Conservation (phyloP, 2,113 vertebrate genomes). For the Phylloscopus trochilus region DNA sequence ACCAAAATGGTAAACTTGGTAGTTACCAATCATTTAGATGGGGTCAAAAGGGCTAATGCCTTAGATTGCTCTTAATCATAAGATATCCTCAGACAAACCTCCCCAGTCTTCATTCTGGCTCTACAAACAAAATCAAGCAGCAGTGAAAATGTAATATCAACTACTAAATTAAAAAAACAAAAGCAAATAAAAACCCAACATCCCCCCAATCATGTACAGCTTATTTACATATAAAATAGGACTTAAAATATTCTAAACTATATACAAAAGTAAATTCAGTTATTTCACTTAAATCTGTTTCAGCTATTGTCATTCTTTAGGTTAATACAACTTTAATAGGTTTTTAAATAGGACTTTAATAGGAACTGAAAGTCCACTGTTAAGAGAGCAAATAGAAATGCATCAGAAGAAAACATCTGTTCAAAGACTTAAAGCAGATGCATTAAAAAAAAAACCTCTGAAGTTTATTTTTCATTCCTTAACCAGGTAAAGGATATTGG, state of each 20-base stretch:
- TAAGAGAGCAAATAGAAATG: slow-evolving; percentile 2
- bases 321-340: not conserved
- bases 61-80: slow-evolving; percentile 86
- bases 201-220: not conserved
- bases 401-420: not conserved
- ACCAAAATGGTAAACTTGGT: slow-evolving; percentile 82
- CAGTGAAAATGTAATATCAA: slow-evolving; percentile 69
- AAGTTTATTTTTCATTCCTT: not conserved
- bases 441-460: not conserved
- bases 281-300: not conserved
- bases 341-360: no score
- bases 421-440: not conserved
- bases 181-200: not conserved
- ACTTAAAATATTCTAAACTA: not conserved
- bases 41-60: slow-evolving; percentile 75
- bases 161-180: not conserved
- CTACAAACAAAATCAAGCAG: slow-evolving; percentile 89
- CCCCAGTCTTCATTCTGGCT: slow-evolving; percentile 97
- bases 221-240: not conserved
- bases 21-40: slow-evolving; percentile 87
- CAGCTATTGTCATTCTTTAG: not conserved
- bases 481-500: not conserved
- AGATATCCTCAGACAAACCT: slow-evolving; percentile 95
- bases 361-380: not conserved
- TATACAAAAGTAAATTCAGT: not conserved